These are phyloP conservation scores for Takifugu ocellatus DNA, from an alignment of 2,797 vertebrate species.

Conservation along the genomic window DNA sequence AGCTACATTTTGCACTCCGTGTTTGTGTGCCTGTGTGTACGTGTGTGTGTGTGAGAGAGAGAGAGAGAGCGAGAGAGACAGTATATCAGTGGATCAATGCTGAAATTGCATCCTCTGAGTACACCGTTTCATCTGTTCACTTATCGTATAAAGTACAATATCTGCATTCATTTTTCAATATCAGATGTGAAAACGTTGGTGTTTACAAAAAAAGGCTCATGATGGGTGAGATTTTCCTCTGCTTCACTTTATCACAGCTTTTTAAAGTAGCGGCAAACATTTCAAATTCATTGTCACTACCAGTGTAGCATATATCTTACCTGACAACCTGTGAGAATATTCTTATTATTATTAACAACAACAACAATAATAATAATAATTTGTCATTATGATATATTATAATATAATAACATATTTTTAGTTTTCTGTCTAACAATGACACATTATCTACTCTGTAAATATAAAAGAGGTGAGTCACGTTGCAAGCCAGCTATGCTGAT, in stretches of 20 bases:
- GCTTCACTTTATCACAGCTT: neutral
- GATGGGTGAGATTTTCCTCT: neutral
- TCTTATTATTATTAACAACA: too few relatives aligned
- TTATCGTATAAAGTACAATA: conserved; percentile 19
- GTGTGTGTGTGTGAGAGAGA: neutral
- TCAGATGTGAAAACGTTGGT: conserved; percentile 21
- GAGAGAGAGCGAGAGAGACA: too few relatives aligned
- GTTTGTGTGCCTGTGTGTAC: neutral
- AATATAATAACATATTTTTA: conserved; percentile 9
- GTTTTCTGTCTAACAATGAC: conserved; percentile 36
- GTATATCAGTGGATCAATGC: neutral
- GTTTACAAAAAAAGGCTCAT: neutral
- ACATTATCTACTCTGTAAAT: conserved; percentile 17
- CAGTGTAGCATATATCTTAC: neutral
- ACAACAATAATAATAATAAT: too few relatives aligned
- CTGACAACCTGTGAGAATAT: neutral
- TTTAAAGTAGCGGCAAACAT: conserved; percentile 9
- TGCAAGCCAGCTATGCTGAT: conserved; percentile 23
- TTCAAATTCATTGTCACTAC: neutral
- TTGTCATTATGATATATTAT: too few relatives aligned
- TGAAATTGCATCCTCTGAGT: conserved; percentile 20
- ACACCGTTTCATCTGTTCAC: conserved; percentile 25
- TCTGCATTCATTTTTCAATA: conserved; percentile 19
- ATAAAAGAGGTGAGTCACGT: conserved; percentile 25
- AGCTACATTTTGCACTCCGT: too few relatives aligned